Evolutionary conservation across 2,113 vertebrate genomes (phyloP), one percentile per base, ranked within the genome.

Genomic region (Zosterops borbonicus): DNA sequence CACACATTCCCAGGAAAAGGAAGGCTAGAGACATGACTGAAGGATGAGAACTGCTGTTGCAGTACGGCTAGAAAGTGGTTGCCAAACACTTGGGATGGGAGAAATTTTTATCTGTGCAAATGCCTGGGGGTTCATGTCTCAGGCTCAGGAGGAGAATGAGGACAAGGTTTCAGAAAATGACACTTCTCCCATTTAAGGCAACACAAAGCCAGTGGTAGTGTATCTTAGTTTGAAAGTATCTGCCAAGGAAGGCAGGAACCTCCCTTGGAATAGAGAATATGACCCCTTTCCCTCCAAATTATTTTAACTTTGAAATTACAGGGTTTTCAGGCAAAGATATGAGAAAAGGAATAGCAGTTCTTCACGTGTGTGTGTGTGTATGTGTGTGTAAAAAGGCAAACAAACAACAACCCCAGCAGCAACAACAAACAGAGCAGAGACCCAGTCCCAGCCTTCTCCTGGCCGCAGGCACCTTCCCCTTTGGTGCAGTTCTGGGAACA

Each of bases 241-340:
- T 39, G 27, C 1, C 18, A 33, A 55, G 4, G 49, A 64, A 55
- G 14, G 7, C 0, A 0, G 11, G 9, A 47, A 46, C 2, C 0
- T 47, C 11, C 5, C 9, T 37, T 33, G 41, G 5, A 28, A 73
- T 9, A 4, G 18, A 33, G 0, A 73, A 84, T 14, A 27, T 15
- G 17, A 63, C 9, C 11, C 7, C 5, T 27, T 46, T 27, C 81
- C 33, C 11, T 46, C 27, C 0, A 0, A 27, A 18, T 53, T 53
- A 9, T 13, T 44, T 0, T 25, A 52, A 53, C 46, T 42, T 15
- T 31, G 67, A 44, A 35, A 31, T 25, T 9, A 8, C 0, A 0
- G 31, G 37, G 12, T 37, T 70, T 49, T n/a, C 35, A 50, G 35
- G 44, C 35, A 49, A 7, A 82, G 18, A 1, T 13, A 7, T 2